Conservation (phyloP, 2,113 vertebrate genomes). For the Clupea harengus region DNA sequence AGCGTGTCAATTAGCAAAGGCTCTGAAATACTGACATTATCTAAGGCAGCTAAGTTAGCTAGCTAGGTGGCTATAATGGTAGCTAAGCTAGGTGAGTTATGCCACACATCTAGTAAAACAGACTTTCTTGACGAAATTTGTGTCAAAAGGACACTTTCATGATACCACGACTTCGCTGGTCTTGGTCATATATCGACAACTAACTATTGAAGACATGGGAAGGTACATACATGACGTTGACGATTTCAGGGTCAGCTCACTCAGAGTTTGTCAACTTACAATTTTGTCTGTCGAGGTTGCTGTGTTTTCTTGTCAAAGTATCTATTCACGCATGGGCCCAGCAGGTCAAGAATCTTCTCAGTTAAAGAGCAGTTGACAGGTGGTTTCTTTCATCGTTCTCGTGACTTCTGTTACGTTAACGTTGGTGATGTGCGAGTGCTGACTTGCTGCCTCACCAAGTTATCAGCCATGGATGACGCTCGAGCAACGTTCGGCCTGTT, state of each 20-base stretch:
- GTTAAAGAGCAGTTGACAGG: neutral
- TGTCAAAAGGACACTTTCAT: neutral
- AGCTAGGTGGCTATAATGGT: neutral
- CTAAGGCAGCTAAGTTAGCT: neutral
- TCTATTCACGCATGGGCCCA: neutral
- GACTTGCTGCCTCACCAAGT: neutral
- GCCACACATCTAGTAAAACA: neutral
- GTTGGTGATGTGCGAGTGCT: neutral
- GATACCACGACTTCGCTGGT: neutral
- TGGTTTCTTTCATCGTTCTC: constrained; percentile 9
- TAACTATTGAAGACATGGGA: neutral
- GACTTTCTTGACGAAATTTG: neutral
- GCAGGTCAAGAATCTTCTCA: neutral
- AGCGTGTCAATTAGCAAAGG: neutral
- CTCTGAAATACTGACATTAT: neutral
- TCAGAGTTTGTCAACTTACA: neutral
- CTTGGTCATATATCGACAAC: neutral
- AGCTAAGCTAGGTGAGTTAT: neutral
- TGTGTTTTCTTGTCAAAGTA: neutral
- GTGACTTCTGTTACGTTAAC: constrained; percentile 4
- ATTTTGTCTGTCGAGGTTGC: neutral
- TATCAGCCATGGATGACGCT: neutral
- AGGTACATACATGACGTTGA: neutral
- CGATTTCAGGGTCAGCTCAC: neutral
- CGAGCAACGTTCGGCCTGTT: neutral